These are phyloP conservation scores for Rhabdomys dilectus DNA, from an alignment of 2,113 vertebrate genomes.

Conservation along the genomic window DNA sequence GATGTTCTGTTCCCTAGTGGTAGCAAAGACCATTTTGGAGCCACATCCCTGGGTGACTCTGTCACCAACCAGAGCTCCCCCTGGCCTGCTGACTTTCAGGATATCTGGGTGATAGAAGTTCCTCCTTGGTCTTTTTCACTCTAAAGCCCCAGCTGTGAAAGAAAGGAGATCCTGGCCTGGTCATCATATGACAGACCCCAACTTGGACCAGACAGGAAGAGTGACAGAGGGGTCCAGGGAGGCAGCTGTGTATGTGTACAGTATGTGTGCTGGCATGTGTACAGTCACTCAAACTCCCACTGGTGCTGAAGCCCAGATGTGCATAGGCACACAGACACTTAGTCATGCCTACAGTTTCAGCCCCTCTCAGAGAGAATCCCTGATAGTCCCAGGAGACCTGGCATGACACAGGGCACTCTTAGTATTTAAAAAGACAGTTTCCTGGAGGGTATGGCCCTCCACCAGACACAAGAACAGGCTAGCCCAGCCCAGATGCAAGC, in stretches of 20 bases:
- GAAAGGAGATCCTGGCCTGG: conserved; percentile 87
- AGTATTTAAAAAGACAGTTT: neutral
- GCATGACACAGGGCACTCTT: neutral
- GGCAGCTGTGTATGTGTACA: no score
- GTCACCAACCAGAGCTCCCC: conserved; percentile 52
- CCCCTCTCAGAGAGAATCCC: neutral
- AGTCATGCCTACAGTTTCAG: neutral
- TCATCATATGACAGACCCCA: conserved; percentile 83
- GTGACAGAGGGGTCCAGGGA: neutral
- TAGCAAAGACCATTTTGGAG: neutral
- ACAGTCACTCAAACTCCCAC: neutral
- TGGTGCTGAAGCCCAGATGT: neutral
- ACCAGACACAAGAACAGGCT: neutral
- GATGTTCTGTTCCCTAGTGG: neutral
- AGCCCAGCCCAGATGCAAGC: neutral
- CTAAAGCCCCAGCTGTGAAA: conserved; percentile 84
- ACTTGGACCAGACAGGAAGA: conserved; percentile 21
- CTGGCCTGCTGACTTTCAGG: conserved; percentile 48
- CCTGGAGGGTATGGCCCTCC: neutral
- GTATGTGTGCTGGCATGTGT: no score
- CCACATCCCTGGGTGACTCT: conserved; percentile 40
- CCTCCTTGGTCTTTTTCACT: conserved; percentile 82
- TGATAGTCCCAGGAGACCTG: neutral
- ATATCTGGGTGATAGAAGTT: conserved; percentile 45
- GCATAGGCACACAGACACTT: neutral